Percentiles rank a stretch among this genome's conserved stretches.
Evolutionary conservation across 2,113 vertebrate species (phyloP).

Genomic region (Tachycineta bicolor): DNA sequence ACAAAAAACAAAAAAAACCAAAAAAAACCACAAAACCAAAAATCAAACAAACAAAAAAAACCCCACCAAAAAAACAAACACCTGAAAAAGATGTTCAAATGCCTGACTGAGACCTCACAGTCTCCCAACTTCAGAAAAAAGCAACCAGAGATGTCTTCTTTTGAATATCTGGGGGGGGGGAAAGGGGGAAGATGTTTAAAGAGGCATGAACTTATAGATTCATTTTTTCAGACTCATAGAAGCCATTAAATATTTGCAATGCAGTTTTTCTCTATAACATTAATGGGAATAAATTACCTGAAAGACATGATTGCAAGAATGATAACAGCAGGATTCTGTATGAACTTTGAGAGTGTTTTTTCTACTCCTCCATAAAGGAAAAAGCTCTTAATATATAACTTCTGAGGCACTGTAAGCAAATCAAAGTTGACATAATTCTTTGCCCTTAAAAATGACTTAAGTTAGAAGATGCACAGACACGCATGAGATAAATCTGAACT

Average conservation of each 20-base stretch:
- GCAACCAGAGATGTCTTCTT: background rate
- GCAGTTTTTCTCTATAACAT: conserved; percentile 24
- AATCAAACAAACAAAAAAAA: too few species aligned
- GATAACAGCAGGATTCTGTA: conserved; percentile 28
- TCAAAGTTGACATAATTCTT: background rate
- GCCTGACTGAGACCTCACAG: background rate
- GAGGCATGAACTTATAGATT: background rate
- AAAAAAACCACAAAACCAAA: too few species aligned
- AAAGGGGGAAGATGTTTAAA: background rate
- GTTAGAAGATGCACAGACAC: background rate
- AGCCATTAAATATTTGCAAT: conserved; percentile 41
- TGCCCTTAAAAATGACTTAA: background rate
- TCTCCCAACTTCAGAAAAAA: background rate
- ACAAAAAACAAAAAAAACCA: too few species aligned
- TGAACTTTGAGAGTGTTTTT: background rate
- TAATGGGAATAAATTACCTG: conserved; percentile 39
- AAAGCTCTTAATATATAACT: background rate
- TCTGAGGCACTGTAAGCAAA: background rate
- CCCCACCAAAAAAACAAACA: background rate
- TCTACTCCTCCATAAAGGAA: background rate
- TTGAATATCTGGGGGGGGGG: background rate
- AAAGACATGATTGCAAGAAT: background rate
- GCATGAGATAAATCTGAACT: background rate
- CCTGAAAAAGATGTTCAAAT: background rate
- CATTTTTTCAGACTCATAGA: conserved; percentile 18